A percentile compares a stretch with the other conserved stretches of the same genome.
phyloP scores from a whole-genome alignment of 2,113 vertebrate species.

The Pipra filicauda region DNA sequence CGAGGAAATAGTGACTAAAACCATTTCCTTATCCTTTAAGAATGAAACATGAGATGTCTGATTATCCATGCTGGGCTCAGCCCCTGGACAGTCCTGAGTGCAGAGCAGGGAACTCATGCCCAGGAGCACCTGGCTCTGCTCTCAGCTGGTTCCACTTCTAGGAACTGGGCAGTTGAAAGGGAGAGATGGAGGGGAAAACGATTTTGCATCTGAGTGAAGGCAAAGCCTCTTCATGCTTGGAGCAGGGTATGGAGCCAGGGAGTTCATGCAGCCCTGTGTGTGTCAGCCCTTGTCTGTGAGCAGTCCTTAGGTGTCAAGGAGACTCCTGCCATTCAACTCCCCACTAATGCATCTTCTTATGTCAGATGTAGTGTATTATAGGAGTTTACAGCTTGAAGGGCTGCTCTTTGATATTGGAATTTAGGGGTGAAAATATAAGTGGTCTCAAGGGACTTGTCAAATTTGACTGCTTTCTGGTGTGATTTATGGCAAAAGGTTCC shows the following conservation, averaged over 20 bases:
- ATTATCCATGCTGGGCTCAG: not conserved
- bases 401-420: slow-evolving; percentile 72
- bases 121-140: not conserved
- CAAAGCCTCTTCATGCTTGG: not conserved
- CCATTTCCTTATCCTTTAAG: not conserved
- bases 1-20: not conserved
- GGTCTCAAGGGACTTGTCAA: slow-evolving; percentile 70
- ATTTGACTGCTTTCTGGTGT: slow-evolving; percentile 68
- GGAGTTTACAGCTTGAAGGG: slow-evolving; percentile 56
- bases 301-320: not conserved
- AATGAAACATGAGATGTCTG: not conserved
- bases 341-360: not conserved
- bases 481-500: slow-evolving; percentile 76
- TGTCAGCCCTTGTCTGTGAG: not conserved
- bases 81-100: not conserved
- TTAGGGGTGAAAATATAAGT: slow-evolving; percentile 60
- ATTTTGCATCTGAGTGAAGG: not conserved
- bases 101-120: not conserved
- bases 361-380: slow-evolving; percentile 25
- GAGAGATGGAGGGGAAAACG: not conserved
- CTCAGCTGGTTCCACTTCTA: not conserved
- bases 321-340: not conserved
- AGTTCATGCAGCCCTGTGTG: not conserved
- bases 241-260: not conserved
- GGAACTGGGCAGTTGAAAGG: not conserved